Base-by-base conservation (phyloP, 2,888 invertebrate genomes). In the Lysandra coridon region DNA sequence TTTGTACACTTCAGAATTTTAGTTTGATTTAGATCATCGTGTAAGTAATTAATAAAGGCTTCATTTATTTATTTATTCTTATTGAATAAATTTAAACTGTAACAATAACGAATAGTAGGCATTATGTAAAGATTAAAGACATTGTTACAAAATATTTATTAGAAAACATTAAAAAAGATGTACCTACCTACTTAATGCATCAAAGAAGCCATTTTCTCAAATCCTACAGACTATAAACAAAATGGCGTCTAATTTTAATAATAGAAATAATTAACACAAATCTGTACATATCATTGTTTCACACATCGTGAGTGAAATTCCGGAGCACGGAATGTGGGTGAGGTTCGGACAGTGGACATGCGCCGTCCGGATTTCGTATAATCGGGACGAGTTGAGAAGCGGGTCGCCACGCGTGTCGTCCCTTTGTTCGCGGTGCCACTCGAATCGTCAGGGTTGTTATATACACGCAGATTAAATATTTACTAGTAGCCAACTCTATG, bases 291-390 rank as follows among this genome's bases (percentile, higher is more conserved):
- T 78, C 78, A 80, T 81, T 80, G 74, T 78, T 69, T 78, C 69
- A 79, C 80, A 79, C 82, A 82, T 81, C 88, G 87, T 88, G 87
- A 92, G 91, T 89, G 90, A 92, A 92, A 92, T 94, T 93, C 91
- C 91, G 91, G 92, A 92, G 92, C 89, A 88, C 87, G 90, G 91
- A 92, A 93, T 92, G 92, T 92, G 90, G 92, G 91, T 91, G 91
- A 92, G 91, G 90, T 91, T 93, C 87, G 90, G 87, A 87, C 76
- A 87, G 84, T 88, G 91, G 90, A 91, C 92, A 93, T 91, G 93
- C 92, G 93, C 92, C 85, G 86, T 86, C 85, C 89, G 89, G 88
- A 91, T 92, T 91, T 91, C 90, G 90, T 90, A 86, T 86, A 90
- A 91, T 83, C 87, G 89, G 86, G 82, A 90, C 84, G 83, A 89